A percentile compares a stretch with the other conserved stretches of the same genome.
Conservation (phyloP, 2,113 vertebrate species). For the Dendropsophus ebraccatus region DNA sequence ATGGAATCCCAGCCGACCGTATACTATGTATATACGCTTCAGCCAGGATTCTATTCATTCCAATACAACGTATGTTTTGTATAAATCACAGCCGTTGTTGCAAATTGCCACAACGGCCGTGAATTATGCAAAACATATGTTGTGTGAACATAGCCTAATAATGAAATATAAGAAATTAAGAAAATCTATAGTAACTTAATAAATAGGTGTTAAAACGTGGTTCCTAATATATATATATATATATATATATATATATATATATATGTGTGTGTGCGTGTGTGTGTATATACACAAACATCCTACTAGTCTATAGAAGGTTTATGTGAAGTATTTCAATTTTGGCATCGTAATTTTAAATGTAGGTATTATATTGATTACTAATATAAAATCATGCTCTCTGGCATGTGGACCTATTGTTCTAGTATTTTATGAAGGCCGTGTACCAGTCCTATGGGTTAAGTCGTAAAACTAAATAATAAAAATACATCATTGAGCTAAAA, state of each 20-base stretch:
- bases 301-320: neutral
- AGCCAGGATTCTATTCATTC: too few species aligned
- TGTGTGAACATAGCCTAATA: too few species aligned
- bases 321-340: neutral
- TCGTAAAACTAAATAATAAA: slow-evolving; percentile 51
- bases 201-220: neutral
- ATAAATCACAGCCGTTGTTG: too few species aligned
- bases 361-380: slow-evolving; percentile 29
- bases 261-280: too few species aligned
- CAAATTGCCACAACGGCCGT: too few species aligned
- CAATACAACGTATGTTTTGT: too few species aligned
- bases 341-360: neutral
- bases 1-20: too few species aligned
- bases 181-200: neutral
- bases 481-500: slow-evolving; percentile 55
- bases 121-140: too few species aligned
- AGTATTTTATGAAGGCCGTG: slow-evolving; percentile 30
- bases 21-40: too few species aligned
- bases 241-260: too few species aligned
- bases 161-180: neutral
- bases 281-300: neutral
- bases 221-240: neutral
- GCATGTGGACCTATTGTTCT: slow-evolving; percentile 40
- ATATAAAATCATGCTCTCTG: slow-evolving; percentile 18
- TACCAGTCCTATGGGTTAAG: slow-evolving; percentile 48